A percentile compares a stretch with the other conserved stretches of the same genome.
Conservation (phyloP, 1,140 invertebrate species). For the Platyura marginata region DNA sequence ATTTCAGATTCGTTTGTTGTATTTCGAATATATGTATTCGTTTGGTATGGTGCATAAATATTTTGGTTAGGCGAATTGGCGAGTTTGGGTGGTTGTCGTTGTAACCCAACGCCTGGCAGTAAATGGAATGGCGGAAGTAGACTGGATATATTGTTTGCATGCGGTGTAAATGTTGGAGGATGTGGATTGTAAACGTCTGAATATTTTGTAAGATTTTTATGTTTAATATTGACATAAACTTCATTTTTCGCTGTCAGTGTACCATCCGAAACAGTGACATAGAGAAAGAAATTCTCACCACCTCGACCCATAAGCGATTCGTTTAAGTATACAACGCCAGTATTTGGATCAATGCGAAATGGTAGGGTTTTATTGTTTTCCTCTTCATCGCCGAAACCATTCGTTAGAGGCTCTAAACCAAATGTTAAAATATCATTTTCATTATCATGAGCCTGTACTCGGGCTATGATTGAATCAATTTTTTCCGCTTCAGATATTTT, state of each 20-base stretch:
- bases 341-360: slow-evolving; percentile 46
- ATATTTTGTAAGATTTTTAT: slow-evolving; percentile 12
- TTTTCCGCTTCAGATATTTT: slow-evolving; percentile 39
- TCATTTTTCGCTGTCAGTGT: slow-evolving; percentile 46
- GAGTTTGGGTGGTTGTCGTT: neutral
- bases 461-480: slow-evolving; percentile 39
- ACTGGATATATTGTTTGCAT: slow-evolving; percentile 19
- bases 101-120: slow-evolving; percentile 10
- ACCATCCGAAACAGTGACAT: slow-evolving; percentile 50
- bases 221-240: slow-evolving; percentile 42
- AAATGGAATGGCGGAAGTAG: slow-evolving; percentile 14
- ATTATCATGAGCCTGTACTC: slow-evolving; percentile 35
- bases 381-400: slow-evolving; percentile 11
- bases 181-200: slow-evolving; percentile 5
- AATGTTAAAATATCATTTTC: slow-evolving; percentile 40
- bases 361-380: slow-evolving; percentile 22
- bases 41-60: slow-evolving; percentile 1
- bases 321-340: slow-evolving; percentile 48
- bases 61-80: slow-evolving; percentile 1
- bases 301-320: slow-evolving; percentile 42
- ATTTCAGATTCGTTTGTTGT: neutral
- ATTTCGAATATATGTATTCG: neutral
- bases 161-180: slow-evolving; percentile 15
- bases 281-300: slow-evolving; percentile 45
- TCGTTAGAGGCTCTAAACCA: slow-evolving; percentile 35